These are phyloP conservation scores for Pardalotus punctatus DNA, from an alignment of 2,113 vertebrate species.

Conservation along the genomic window DNA sequence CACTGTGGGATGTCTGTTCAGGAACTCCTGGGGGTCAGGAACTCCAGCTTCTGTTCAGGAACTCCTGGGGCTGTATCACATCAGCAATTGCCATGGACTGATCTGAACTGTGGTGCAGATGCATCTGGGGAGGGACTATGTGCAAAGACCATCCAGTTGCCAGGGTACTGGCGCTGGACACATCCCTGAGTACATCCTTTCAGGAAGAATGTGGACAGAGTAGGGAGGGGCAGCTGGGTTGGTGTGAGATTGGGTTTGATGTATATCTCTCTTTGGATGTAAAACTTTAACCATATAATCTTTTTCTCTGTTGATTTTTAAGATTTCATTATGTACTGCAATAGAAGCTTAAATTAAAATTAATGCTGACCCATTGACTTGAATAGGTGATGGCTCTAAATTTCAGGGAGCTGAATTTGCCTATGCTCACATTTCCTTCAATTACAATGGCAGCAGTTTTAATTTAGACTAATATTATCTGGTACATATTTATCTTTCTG, in stretches of 20 bases:
- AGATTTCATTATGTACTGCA: not conserved
- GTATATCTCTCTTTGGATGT: not conserved
- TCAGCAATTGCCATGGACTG: not conserved
- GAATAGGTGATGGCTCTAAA: not conserved
- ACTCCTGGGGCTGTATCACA: fast-evolving
- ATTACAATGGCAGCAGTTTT: slow-evolving; percentile 5
- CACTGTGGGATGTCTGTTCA: not conserved
- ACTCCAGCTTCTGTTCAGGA: not conserved
- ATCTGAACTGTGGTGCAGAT: not conserved
- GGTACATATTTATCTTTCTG: slow-evolving; percentile 29
- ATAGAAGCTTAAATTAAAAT: slow-evolving; percentile 13
- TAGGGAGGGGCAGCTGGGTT: not conserved
- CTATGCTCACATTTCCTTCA: slow-evolving; percentile 11
- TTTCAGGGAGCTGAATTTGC: slow-evolving; percentile 26
- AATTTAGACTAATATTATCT: slow-evolving; percentile 32
- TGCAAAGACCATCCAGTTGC: not conserved
- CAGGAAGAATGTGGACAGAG: not conserved
- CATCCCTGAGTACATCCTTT: not conserved
- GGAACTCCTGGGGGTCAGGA: not conserved
- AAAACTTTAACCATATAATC: not conserved
- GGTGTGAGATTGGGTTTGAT: not conserved
- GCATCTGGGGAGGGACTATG: not conserved
- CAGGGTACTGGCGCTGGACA: not conserved
- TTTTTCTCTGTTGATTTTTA: not conserved
- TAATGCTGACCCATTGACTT: not conserved